Evolutionary conservation across 2,888 invertebrate species (phyloP).

Genomic region (Leptopilina drosophilae): DNA sequence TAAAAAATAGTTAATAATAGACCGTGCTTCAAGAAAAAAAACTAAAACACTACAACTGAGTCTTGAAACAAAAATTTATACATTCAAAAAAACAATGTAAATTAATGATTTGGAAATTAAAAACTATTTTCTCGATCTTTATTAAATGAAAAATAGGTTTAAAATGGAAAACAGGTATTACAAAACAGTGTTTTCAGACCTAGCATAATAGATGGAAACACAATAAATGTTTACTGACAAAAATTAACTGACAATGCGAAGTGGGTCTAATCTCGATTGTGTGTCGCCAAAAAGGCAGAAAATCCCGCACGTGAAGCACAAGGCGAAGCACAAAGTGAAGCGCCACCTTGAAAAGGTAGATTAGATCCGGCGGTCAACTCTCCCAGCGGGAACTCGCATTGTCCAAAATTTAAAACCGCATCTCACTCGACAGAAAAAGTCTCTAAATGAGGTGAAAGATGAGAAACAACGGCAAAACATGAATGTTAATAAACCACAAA

Average conservation of each 20-base stretch:
- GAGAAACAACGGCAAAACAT: constrained; percentile 65
- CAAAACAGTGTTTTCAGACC: no score
- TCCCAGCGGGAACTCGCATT: constrained; percentile 52
- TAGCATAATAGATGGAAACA: neutral
- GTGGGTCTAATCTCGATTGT: neutral
- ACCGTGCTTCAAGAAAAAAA: neutral
- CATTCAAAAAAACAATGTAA: no score
- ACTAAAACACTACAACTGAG: neutral
- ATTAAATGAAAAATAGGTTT: no score
- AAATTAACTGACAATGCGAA: constrained; percentile 7
- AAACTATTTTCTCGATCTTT: no score
- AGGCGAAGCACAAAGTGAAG: neutral
- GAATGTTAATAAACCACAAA: constrained; percentile 67
- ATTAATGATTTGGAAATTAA: no score
- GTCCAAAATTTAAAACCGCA: constrained; percentile 53
- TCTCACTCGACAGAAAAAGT: constrained; percentile 52
- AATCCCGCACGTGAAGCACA: no score
- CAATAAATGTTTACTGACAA: neutral
- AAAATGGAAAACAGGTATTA: no score
- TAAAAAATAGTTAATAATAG: constrained; percentile 13
- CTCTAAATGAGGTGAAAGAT: constrained; percentile 52
- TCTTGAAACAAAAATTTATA: neutral
- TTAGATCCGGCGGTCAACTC: constrained; percentile 54
- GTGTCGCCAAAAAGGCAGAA: constrained; percentile 12
- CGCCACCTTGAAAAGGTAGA: constrained; percentile 47